A percentile compares a stretch with the other conserved stretches of the same genome.
phyloP scores from a whole-genome alignment of 2,113 vertebrate species.

The Motacilla tschutschensis region DNA sequence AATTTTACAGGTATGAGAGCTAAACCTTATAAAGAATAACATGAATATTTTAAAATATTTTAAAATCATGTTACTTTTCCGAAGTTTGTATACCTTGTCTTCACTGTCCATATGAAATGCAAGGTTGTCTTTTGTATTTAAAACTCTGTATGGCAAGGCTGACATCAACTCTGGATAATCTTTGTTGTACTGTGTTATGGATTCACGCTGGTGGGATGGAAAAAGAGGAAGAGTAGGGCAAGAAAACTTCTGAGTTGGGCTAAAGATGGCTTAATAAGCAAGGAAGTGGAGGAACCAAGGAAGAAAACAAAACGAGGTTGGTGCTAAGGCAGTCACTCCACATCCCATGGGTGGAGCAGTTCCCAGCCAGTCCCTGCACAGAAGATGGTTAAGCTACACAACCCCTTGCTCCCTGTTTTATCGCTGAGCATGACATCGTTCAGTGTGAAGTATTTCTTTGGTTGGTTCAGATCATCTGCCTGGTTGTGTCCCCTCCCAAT shows the following conservation, averaged over 20 bases:
- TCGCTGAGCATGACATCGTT: neutral
- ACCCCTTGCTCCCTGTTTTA: neutral
- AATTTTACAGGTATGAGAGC: slow-evolving; percentile 88
- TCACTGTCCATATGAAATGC: neutral
- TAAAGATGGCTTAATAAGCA: neutral
- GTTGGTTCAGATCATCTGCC: neutral
- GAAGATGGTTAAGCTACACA: neutral
- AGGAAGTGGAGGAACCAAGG: neutral
- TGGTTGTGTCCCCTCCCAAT: neutral
- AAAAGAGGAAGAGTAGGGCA: neutral
- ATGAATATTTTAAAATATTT: neutral
- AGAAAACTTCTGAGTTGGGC: neutral
- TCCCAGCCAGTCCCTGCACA: neutral
- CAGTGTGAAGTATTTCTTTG: neutral
- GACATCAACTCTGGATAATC: neutral
- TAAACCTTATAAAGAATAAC: neutral
- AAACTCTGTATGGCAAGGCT: neutral
- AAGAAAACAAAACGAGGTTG: neutral
- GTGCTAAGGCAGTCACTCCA: neutral
- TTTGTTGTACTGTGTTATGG: neutral
- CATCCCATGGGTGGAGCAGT: neutral
- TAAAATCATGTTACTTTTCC: neutral
- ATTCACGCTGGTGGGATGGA: neutral
- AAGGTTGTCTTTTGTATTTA: neutral
- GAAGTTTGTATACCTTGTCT: neutral